Evolutionary conservation across 2,888 invertebrate species (phyloP), one percentile per base, ranked within the genome.

Genomic region (Clostera curtula): DNA sequence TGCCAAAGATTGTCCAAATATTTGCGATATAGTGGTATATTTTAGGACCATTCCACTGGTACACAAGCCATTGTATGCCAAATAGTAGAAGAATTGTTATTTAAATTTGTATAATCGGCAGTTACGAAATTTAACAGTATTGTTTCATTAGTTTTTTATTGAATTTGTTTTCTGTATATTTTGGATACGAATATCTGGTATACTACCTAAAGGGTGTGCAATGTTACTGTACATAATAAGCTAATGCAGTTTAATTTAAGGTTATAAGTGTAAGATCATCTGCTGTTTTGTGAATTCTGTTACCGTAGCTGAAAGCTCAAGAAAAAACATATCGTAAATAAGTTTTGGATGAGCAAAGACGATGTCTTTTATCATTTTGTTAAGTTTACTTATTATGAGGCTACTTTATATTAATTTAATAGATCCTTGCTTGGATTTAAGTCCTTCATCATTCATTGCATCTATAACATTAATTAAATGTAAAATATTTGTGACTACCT

Each of bases 1-100:
- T 83, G 82, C 82, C 82, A 83, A 83, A 83, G 82, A 80, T 70
- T 66, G 68, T 82, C 80, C 82, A 82, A 82, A 82, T 75, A 67
- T 57, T 56, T 61, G 58, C 61, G 56, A 63, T 65, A 62, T 62
- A 64, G 64, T 63, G 61, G 57, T 64, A 66, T 65, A 47, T 66
- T 50, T 49, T 61, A 61, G 58, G 64, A 69, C 61, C 79, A 77
- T 80, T 80, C 80, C 80, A 75, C 53, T 63, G 56, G 49, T 56
- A 56, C 50, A 56, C 57, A 58, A 67, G 75, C 76, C 75, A 76
- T 77, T 62, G 53, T 61, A 75, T 70, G 71, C 77, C 76, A 77
- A 80, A 77, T 67, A 68, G 49, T 43, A 49, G 35, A 46, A 32
- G 43, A 47, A 49, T 49, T 49, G 33, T 49, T 26, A 46, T 38